Evolutionary conservation across 2,888 invertebrate genomes (phyloP), one percentile per base, ranked within the genome.

Genomic region (Keiferia lycopersicella): DNA sequence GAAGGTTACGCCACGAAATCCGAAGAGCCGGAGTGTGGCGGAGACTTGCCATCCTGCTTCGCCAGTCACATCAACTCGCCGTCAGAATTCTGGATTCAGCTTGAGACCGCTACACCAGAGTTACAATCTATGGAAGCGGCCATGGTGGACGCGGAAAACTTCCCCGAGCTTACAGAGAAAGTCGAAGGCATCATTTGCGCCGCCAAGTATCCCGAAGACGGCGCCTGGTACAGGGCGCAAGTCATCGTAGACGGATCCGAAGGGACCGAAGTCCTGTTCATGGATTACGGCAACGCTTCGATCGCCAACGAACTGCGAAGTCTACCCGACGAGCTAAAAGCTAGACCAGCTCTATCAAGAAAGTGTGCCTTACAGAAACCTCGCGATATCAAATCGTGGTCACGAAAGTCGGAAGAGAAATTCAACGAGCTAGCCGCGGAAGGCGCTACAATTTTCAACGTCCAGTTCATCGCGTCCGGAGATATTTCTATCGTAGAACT

Each of bases 81-180:
- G 0, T 93, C 93, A 0, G 95, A 96, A 74, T 97, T 97, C 79
- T 96, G 95, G 93, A 93, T 96, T 20, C 96, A 96, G 75, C 88
- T 96, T 67, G 96, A 95, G 73, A 93, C 94, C n/a, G 86, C 90
- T 0, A 78, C 89, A 0, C 69, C 82, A 0, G 93, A 93, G 8
- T 73, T 95, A 41, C 94, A 94, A 66, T 77, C 92, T 11, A 93
- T 95, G 79, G 93, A 93, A 65, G 81, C 91, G 0, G 92, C 93
- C 65, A 86, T 95, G 82, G 82, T 86, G 0, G 91, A 93, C 18
- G 93, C 93, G 0, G 90, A 92, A 39, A 88, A 87, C 68, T 93
- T 94, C 73, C 87, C 93, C 0, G 84, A 88, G 7, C 75, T 94
- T 1, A 79, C 77, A 0, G 83, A 82, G 0, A 82, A 83, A 38